Conservation (phyloP, 1,140 invertebrate species). For the Liolophura sinensis region DNA sequence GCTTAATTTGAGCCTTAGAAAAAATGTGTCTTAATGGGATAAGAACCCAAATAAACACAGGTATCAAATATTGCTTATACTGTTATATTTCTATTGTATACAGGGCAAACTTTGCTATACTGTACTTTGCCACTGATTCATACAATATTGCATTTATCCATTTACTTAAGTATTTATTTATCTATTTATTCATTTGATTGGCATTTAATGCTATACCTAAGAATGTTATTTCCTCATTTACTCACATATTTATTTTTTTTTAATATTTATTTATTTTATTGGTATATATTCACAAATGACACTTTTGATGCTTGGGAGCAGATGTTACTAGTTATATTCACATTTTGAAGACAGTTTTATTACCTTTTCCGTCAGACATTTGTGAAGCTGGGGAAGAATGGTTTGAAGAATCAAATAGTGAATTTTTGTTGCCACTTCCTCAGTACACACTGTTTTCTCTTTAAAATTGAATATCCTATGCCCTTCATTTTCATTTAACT, state of each 20-base stretch:
- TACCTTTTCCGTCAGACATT: conserved; percentile 66
- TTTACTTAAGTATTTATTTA: no score
- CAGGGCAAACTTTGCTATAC: background rate
- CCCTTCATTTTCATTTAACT: no score
- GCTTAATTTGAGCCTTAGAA: background rate
- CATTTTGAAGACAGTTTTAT: background rate
- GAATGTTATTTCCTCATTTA: no score
- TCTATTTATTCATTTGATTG: no score
- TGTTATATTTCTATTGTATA: background rate
- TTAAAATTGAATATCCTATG: background rate
- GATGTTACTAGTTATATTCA: no score
- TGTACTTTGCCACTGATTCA: background rate
- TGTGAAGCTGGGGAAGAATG: conserved; percentile 69
- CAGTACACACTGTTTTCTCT: conserved; percentile 34
- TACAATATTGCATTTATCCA: no score
- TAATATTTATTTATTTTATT: no score
- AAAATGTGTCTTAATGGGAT: background rate
- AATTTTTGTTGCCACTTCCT: conserved; percentile 70
- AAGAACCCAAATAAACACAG: background rate
- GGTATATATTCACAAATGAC: no score
- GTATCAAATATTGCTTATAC: background rate
- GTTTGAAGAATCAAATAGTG: conserved; percentile 68
- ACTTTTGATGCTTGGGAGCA: no score
- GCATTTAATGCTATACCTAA: no score
- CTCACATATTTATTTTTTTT: no score